A percentile compares a stretch with the other conserved stretches of the same genome.
These are phyloP conservation scores for Scrobipalpa atriplicella DNA, from an alignment of 2,888 invertebrate genomes.

Conservation along the genomic window DNA sequence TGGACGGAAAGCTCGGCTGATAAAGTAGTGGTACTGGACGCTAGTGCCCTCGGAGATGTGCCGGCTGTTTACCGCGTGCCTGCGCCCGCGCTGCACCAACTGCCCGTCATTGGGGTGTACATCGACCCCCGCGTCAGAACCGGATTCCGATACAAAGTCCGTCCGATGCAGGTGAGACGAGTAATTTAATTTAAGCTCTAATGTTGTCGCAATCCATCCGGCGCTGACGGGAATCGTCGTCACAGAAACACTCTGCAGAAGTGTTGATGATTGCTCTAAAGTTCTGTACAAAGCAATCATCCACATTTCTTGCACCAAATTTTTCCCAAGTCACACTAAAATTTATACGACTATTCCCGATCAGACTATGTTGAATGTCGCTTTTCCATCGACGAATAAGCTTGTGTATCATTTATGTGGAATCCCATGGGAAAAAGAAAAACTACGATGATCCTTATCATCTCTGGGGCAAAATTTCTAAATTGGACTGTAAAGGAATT, in stretches of 20 bases:
- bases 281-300: slow-evolving; percentile 61
- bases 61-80: slow-evolving; percentile 85
- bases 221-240: slow-evolving; percentile 61
- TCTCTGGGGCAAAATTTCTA: slow-evolving; percentile 60
- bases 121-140: slow-evolving; percentile 87
- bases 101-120: slow-evolving; percentile 88
- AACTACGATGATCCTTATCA: slow-evolving; percentile 77
- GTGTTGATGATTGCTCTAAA: slow-evolving; percentile 70
- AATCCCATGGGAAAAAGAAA: slow-evolving; percentile 55
- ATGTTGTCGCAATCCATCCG: slow-evolving; percentile 45
- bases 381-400: slow-evolving; percentile 64
- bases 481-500: slow-evolving; percentile 68
- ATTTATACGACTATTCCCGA: slow-evolving; percentile 55
- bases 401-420: slow-evolving; percentile 70
- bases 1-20: slow-evolving; percentile 59
- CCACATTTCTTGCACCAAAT: slow-evolving; percentile 60
- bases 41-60: slow-evolving; percentile 84
- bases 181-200: slow-evolving; percentile 50
- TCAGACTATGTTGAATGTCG: slow-evolving; percentile 62
- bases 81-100: slow-evolving; percentile 83
- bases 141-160: slow-evolving; percentile 89
- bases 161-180: slow-evolving; percentile 84
- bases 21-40: slow-evolving; percentile 79
- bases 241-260: slow-evolving; percentile 44
- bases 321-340: slow-evolving; percentile 21